Conservation (phyloP, 2,113 vertebrate species). For the Xyliphius kryptos region DNA sequence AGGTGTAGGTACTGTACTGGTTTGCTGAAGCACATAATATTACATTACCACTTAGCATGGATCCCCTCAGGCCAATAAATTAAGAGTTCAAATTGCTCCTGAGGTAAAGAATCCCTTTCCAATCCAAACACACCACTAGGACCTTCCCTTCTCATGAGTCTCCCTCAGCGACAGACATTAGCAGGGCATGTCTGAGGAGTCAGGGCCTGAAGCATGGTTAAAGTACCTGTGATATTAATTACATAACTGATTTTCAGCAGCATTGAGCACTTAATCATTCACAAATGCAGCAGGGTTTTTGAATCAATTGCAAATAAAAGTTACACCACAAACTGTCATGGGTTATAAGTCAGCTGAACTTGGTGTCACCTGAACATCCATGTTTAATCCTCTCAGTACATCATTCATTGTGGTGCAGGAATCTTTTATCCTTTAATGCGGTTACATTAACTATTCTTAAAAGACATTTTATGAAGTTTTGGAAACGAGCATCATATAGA, state of each 20-base stretch:
- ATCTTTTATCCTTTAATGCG: no score
- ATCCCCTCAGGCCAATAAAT: neutral
- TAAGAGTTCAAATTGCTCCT: slow-evolving; percentile 57
- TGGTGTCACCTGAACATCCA: no score
- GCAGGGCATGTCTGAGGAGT: slow-evolving; percentile 26
- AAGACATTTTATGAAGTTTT: no score
- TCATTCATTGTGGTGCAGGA: no score
- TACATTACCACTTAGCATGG: neutral
- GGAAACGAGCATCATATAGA: no score
- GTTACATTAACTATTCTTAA: no score
- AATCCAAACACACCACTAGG: slow-evolving; percentile 40
- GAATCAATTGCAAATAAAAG: neutral
- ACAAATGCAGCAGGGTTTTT: neutral
- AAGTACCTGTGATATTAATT: slow-evolving; percentile 7
- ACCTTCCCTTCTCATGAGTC: slow-evolving; percentile 3
- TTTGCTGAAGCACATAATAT: neutral
- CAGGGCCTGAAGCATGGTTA: slow-evolving; percentile 2
- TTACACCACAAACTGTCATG: neutral
- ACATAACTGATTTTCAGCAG: neutral
- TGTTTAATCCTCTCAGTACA: no score
- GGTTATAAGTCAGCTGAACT: no score
- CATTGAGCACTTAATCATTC: neutral
- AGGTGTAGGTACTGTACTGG: neutral
- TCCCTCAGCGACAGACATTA: slow-evolving; percentile 38
- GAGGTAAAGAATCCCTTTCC: slow-evolving; percentile 46